These are phyloP conservation scores for Syndactyla subalaris DNA, from an alignment of 2,797 vertebrate genomes.

Conservation along the genomic window DNA sequence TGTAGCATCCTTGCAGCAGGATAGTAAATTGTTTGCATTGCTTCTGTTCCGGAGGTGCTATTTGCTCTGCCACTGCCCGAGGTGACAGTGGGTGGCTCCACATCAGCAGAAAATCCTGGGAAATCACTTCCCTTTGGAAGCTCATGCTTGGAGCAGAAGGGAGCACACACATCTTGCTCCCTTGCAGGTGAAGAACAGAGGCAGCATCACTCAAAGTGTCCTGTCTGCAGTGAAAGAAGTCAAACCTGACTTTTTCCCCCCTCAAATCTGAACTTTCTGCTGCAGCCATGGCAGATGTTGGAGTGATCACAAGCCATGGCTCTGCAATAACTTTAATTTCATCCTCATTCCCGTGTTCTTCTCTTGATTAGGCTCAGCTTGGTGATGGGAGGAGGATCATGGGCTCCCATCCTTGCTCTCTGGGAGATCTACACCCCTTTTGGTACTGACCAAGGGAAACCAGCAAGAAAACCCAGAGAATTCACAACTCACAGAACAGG, in stretches of 20 bases:
- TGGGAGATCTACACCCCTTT: not conserved
- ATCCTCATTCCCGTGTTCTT: not conserved
- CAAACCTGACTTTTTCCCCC: rapidly evolving
- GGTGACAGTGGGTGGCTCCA: not conserved
- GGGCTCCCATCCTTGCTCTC: not conserved
- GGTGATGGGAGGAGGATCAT: rapidly evolving
- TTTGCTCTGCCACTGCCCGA: not conserved
- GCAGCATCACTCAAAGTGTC: rapidly evolving
- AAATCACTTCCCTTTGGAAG: not conserved
- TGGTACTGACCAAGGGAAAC: not conserved
- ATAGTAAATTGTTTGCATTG: not conserved
- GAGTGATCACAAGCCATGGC: rapidly evolving
- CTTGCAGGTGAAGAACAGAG: rapidly evolving
- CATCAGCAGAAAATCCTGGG: rapidly evolving
- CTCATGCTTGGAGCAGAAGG: rapidly evolving
- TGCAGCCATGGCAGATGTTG: rapidly evolving
- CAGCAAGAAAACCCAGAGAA: not conserved
- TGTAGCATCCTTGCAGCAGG: not conserved
- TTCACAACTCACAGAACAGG: not conserved
- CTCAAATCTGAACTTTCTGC: not conserved
- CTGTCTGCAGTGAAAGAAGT: rapidly evolving
- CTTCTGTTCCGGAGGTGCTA: not conserved
- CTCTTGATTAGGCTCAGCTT: not conserved
- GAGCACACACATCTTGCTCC: rapidly evolving
- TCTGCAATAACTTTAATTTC: not conserved